Percentiles rank a stretch among this genome's conserved stretches.
These are phyloP conservation scores for Ivindomyrus marchei DNA, from an alignment of 2,113 vertebrate species.

Conservation along the genomic window DNA sequence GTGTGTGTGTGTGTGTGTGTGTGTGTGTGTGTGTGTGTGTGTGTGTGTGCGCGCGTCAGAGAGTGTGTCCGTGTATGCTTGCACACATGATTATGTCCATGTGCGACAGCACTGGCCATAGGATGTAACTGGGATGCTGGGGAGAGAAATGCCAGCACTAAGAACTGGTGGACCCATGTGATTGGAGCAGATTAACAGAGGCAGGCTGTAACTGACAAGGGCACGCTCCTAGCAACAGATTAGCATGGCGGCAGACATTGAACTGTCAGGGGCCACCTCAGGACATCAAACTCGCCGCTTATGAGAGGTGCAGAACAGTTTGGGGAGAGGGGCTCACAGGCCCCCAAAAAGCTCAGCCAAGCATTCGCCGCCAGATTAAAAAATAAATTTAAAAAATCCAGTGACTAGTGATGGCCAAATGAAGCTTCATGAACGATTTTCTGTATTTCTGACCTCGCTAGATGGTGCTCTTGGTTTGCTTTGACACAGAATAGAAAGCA, in stretches of 20 bases:
- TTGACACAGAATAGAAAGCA: not conserved
- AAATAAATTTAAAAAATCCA: not conserved
- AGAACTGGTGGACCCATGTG: not conserved
- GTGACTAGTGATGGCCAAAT: not conserved
- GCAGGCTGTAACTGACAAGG: not conserved
- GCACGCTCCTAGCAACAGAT: not conserved
- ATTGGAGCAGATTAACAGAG: not conserved
- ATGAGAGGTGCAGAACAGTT: not conserved
- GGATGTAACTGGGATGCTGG: not conserved
- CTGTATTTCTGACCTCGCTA: not conserved
- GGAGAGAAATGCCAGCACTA: too few relatives aligned
- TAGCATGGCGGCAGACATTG: not conserved
- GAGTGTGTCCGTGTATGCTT: not conserved
- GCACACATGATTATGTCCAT: not conserved
- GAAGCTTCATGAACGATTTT: not conserved
- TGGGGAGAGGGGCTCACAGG: not conserved
- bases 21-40: not conserved
- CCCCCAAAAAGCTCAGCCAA: not conserved
- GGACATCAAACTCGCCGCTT: not conserved
- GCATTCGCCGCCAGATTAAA: not conserved
- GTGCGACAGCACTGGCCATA: not conserved
- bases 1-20: not conserved
- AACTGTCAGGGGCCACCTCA: not conserved
- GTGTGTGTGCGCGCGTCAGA: not conserved
- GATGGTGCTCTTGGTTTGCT: not conserved